Base-by-base conservation (phyloP, 2,113 vertebrate genomes). In the Cacatua alba region DNA sequence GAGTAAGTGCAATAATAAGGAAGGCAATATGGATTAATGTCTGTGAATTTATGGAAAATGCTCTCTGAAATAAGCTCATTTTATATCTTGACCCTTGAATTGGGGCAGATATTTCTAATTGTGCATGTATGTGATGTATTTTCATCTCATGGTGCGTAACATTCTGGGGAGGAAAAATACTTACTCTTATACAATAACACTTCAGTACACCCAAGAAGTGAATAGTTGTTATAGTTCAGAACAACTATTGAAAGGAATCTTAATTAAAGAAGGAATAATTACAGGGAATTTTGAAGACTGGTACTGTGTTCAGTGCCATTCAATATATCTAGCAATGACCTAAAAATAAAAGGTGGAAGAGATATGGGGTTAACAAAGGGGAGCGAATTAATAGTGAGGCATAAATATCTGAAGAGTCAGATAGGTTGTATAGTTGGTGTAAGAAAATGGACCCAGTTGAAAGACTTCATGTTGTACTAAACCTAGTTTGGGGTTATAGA, bases 401-500 rank as follows among this genome's bases (percentile, higher is more conserved):
- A 0, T 41, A 60, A 78, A 65, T 43, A 92, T 62, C 46, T 74
- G 31, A 28, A 48, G 26, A 68, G 23, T 11, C 46, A 79, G 7
- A 13, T 31, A 74, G 26, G 39, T 17, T 67, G 35, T 43, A 7
- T 11, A 35, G 25, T 31, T 62, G 48, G 12, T 62, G 13, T 55
- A 64, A 69, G 31, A 39, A 67, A 37, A n/a, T 5, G 7, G 24
- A 41, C 5, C 5, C 9, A 33, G 23, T 62, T 62, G 28, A 57
- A 76, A 53, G 8, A 74, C 48, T 16, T 68, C 3, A 6, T 19
- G 3, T 60, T 59, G 15, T 49, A 18, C 39, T n/a, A n/a, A 84
- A 53, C 10, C 7, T 18, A 9, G 26, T 1, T 1, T 24, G 20
- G 3, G 2, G 5, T 84, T 48, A 59, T 12, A 11, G 17, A 17